Base-by-base conservation (phyloP, 2,113 vertebrate genomes). In the Halcyon senegalensis region DNA sequence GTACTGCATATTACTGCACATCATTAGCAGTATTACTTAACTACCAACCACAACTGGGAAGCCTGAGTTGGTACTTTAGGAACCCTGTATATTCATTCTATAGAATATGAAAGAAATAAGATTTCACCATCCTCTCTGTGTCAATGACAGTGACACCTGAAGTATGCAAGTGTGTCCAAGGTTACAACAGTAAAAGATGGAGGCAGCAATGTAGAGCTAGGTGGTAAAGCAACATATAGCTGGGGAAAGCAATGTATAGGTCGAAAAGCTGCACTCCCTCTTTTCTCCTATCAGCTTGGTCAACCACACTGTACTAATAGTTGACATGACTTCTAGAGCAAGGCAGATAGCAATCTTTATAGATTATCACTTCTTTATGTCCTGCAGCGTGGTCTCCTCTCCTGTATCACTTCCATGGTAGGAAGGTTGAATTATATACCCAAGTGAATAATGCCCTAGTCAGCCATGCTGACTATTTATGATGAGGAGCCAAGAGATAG, bases 41-140 rank as follows among this genome's bases (percentile, higher is more conserved):
- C 27, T 77, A 90, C 37, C 67, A 84, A 19, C 68, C 92, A 79
- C 72, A 93, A 80, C 87, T 90, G 74, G 86, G 72, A 90, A 94
- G 58, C 69, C 83, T 87, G 56, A 93, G 80, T 55, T 48, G 76
- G 70, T 76, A 50, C 87, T 96, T 94, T 35, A 70, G 89, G 84
- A 87, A 84, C 62, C 67, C 37, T 87, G 6, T 16, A 43, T 64
- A 64, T 93, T 68, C 64, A 35, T 70, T 53, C 56, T 30, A 51
- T 19, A 59, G 43, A 90, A 89, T 92, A 91, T 85, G 90, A 87
- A 94, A 94, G 80, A 95, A 95, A 55, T 67, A 84, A 92, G 87
- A 84, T 27, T 41, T 74, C 59, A 43, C 18, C 31, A 44, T 67
- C 70, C 53, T 97, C 73, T 81, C 77, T 76, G 3, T 53, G 60